Conservation (phyloP, 2,113 vertebrate genomes). For the Eudyptes chrysolophus region DNA sequence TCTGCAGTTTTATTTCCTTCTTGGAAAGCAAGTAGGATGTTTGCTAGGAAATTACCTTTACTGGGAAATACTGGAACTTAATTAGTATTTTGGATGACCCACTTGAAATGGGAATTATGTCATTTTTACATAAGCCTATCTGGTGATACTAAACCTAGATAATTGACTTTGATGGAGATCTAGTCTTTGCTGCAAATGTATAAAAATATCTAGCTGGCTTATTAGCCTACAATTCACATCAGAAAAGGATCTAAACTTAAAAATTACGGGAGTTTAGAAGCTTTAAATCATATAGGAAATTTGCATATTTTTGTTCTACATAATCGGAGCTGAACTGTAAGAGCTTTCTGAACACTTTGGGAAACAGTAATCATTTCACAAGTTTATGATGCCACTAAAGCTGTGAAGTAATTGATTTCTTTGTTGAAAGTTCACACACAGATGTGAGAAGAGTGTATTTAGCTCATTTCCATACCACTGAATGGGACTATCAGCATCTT, state of each 20-base stretch:
- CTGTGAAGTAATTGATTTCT: not conserved
- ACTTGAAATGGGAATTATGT: slow-evolving; percentile 8
- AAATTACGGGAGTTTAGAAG: not conserved
- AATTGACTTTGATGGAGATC: not conserved
- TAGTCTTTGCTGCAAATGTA: not conserved
- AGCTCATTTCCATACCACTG: not conserved
- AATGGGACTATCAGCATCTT: not conserved
- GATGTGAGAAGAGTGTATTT: not conserved
- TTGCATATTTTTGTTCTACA: not conserved
- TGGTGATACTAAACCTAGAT: slow-evolving; percentile 3
- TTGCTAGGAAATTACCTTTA: slow-evolving; percentile 28
- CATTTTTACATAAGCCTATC: slow-evolving; percentile 9
- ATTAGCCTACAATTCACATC: not conserved
- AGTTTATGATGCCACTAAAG: not conserved
- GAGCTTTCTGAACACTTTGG: not conserved
- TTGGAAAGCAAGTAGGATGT: slow-evolving; percentile 28
- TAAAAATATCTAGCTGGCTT: not conserved
- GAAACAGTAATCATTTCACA: not conserved
- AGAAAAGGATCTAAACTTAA: not conserved
- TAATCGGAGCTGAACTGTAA: not conserved
- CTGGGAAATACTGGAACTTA: slow-evolving; percentile 18
- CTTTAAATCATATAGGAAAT: not conserved
- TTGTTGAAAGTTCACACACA: not conserved
- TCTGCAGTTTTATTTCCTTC: slow-evolving; percentile 45
- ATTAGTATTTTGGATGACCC: slow-evolving; percentile 30